phyloP scores from a whole-genome alignment of 2,797 vertebrate species.

The Dipus sagitta region DNA sequence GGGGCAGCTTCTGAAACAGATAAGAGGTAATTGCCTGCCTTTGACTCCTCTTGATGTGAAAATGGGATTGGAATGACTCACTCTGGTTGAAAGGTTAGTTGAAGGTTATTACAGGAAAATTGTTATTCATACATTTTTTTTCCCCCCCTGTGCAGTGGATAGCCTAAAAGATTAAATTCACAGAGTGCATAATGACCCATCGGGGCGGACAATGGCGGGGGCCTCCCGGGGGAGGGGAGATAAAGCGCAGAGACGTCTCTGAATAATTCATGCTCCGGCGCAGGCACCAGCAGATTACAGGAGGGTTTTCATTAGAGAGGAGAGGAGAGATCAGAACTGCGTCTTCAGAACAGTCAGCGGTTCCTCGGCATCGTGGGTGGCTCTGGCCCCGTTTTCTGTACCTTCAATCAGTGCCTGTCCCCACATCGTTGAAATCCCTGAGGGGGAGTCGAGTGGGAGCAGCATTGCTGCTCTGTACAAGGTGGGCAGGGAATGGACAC shows the following conservation, averaged over 20 bases:
- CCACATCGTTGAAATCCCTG: constrained; percentile 88
- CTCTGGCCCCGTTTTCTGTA: constrained; percentile 89
- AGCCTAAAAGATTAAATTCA: constrained; percentile 95
- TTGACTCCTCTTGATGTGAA: constrained; percentile 96
- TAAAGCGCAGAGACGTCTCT: constrained; percentile 92
- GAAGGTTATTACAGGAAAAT: constrained; percentile 97
- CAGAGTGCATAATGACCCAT: constrained; percentile 97
- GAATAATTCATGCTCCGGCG: constrained; percentile 95
- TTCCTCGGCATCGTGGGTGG: constrained; percentile 88
- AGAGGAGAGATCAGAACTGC: constrained; percentile 89
- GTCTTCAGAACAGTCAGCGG: constrained; percentile 89
- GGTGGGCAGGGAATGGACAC: neutral
- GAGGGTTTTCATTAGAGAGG: constrained; percentile 93
- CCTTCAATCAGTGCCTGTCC: constrained; percentile 86
- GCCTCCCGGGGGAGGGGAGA: constrained; percentile 94
- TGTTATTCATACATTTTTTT: constrained; percentile 91
- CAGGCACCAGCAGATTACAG: constrained; percentile 91
- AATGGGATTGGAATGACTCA: constrained; percentile 93
- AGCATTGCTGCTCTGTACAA: constrained; percentile 88
- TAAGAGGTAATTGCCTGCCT: constrained; percentile 91
- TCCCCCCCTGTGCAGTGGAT: constrained; percentile 85
- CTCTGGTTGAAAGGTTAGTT: constrained; percentile 93
- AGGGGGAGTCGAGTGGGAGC: constrained; percentile 90
- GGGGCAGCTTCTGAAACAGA: constrained; percentile 85
- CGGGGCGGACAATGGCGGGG: constrained; percentile 96